Evolutionary conservation across 2,113 vertebrate genomes (phyloP).

Genomic region (Thomomys bottae): DNA sequence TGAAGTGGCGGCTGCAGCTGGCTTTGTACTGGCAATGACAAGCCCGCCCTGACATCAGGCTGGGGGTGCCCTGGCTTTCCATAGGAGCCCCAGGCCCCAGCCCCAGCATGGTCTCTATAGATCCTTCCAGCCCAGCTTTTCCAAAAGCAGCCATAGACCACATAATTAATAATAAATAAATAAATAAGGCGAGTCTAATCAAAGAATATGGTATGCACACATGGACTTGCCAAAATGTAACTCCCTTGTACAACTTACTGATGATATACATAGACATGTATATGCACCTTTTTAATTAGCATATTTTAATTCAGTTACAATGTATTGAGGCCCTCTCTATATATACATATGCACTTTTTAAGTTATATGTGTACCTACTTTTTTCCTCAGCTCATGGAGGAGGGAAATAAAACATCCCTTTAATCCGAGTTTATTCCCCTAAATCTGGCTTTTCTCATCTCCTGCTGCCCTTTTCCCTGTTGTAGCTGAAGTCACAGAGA

Average conservation of each 20-base stretch:
- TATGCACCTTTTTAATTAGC: no score
- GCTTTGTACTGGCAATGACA: conserved; percentile 93
- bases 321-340: no score
- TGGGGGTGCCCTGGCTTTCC: conserved; percentile 26
- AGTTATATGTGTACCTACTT: no score
- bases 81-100: conserved; percentile 32
- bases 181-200: no score
- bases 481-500: conserved; percentile 27
- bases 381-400: conserved; percentile 24
- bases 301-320: no score
- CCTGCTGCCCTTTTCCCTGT: neutral
- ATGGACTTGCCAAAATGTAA: no score
- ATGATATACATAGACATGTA: no score
- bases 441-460: neutral
- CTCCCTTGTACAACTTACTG: no score
- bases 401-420: neutral
- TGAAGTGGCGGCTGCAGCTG: conserved; percentile 98
- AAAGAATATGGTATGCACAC: no score
- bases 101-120: conserved; percentile 13
- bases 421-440: neutral
- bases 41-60: conserved; percentile 77
- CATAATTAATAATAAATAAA: neutral
- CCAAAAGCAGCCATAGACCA: conserved; percentile 39
- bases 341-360: no score
- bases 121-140: conserved; percentile 1